Evolutionary conservation across 2,888 invertebrate genomes (phyloP).

Genomic region (Omphaloscelis lunosa): DNA sequence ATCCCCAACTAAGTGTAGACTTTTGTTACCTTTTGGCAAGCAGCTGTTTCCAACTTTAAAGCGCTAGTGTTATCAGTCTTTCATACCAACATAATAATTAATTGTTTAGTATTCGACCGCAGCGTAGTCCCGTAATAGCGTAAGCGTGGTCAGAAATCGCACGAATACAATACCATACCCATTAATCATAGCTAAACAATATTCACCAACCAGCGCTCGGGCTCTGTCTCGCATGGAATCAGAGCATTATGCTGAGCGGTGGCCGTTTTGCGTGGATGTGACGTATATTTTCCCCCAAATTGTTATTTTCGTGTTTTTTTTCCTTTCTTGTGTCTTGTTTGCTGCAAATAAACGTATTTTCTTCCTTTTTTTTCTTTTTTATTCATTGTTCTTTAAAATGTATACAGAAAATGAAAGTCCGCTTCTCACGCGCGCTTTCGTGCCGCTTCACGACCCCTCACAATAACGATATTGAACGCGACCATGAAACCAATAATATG

Average conservation of each 20-base stretch:
- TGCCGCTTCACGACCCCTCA: neutral
- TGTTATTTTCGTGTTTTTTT: too few relatives aligned
- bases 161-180: neutral
- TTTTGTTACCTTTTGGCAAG: neutral
- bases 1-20: neutral
- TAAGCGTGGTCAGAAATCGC: neutral
- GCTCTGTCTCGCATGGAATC: too few relatives aligned
- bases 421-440: neutral
- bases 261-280: too few relatives aligned
- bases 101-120: neutral
- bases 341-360: too few relatives aligned
- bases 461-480: neutral
- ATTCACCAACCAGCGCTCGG: too few relatives aligned
- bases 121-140: neutral
- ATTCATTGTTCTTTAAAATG: neutral
- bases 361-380: too few relatives aligned
- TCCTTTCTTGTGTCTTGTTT: too few relatives aligned
- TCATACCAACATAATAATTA: neutral
- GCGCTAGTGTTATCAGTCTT: neutral
- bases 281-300: too few relatives aligned
- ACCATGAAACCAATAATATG: conserved; percentile 2
- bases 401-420: neutral
- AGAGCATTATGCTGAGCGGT: too few relatives aligned
- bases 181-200: too few relatives aligned
- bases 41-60: neutral